Conservation (phyloP, 2,113 vertebrate genomes). For the Cebus imitator region DNA sequence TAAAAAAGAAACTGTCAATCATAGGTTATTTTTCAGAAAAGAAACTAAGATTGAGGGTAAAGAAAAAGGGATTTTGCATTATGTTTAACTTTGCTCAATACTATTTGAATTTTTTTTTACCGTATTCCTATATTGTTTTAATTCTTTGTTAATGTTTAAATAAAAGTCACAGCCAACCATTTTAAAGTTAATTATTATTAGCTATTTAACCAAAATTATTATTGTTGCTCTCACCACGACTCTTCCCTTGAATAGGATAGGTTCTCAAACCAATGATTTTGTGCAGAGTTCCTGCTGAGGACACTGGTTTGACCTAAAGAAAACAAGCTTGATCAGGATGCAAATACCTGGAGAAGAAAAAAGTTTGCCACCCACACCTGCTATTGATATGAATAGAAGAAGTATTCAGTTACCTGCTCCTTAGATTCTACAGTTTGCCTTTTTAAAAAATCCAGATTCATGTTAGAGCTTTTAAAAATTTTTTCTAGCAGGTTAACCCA, state of each 20-base stretch:
- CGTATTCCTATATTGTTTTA: neutral
- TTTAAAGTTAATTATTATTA: neutral
- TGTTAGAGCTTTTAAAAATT: neutral
- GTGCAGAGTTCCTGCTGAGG: neutral
- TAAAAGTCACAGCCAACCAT: neutral
- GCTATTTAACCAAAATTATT: neutral
- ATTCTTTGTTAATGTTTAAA: neutral
- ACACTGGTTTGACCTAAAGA: neutral
- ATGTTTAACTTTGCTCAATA: neutral
- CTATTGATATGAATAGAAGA: neutral
- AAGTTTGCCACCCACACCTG: neutral
- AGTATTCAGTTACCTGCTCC: neutral
- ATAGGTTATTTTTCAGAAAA: neutral
- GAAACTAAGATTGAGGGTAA: neutral
- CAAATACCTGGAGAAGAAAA: neutral
- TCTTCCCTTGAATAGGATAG: neutral
- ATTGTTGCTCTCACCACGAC: neutral
- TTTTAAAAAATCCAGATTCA: neutral
- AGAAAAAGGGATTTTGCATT: neutral
- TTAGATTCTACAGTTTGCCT: neutral
- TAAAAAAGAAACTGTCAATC: neutral
- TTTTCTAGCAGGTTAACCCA: neutral
- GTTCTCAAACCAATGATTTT: neutral
- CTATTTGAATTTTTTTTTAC: neutral
- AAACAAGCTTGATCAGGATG: neutral